These are phyloP conservation scores for Notarius quadriscutis DNA, from an alignment of 2,113 vertebrate genomes.

Conservation along the genomic window DNA sequence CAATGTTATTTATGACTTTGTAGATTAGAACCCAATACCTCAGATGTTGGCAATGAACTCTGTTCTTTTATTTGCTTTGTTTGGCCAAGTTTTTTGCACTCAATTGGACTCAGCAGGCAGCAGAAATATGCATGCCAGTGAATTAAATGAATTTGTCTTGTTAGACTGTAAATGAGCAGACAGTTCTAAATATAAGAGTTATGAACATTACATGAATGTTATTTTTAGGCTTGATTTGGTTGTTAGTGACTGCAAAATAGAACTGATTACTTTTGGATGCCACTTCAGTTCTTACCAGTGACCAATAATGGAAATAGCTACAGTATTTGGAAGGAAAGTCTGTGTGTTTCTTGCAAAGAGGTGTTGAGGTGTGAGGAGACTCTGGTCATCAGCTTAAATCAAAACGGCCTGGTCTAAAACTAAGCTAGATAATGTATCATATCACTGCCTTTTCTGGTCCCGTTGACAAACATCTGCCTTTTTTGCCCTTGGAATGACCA, in stretches of 20 bases:
- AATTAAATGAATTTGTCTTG: neutral
- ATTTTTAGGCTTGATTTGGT: neutral
- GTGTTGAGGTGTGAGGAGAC: neutral
- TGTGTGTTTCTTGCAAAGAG: neutral
- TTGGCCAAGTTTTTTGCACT: neutral
- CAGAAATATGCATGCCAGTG: neutral
- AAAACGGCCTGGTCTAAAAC: neutral
- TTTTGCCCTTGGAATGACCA: neutral
- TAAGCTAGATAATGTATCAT: neutral
- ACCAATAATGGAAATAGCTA: neutral
- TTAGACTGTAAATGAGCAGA: neutral
- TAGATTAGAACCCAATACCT: constrained; percentile 1
- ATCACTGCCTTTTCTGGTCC: neutral
- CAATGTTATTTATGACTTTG: constrained; percentile 6
- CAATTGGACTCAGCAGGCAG: neutral
- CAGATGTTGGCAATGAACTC: constrained; percentile 22
- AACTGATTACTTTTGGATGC: constrained; percentile 1
- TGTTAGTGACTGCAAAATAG: neutral
- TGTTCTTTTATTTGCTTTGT: neutral
- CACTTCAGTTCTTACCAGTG: neutral
- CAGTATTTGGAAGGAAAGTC: neutral
- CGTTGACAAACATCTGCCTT: neutral
- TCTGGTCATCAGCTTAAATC: neutral
- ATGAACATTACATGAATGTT: neutral
- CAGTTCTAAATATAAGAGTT: neutral